Evolutionary conservation across 2,888 invertebrate genomes (phyloP).

Genomic region (Trilocha varians): DNA sequence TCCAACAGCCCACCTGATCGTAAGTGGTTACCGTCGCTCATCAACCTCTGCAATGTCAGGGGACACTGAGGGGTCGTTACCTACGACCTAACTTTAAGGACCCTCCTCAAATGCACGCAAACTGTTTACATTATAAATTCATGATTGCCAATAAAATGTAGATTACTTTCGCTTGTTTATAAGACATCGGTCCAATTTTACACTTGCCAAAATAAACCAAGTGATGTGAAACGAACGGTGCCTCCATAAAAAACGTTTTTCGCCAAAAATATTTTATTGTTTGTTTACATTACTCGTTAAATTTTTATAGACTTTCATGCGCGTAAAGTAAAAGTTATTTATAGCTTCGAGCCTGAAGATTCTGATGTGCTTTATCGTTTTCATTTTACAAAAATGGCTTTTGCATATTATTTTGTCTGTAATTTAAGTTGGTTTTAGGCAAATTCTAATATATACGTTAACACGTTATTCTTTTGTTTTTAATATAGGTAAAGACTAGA

Average conservation of each 20-base stretch:
- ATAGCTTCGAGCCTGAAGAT: background rate
- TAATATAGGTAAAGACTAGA: too few relatives aligned
- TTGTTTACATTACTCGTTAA: constrained; percentile 18
- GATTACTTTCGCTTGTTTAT: constrained; percentile 15
- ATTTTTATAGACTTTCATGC: constrained; percentile 25
- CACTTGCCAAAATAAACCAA: constrained; percentile 13
- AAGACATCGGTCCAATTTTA: background rate
- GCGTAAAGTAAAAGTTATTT: constrained; percentile 17
- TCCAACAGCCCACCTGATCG: too few relatives aligned
- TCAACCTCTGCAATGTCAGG: too few relatives aligned
- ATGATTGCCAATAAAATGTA: constrained; percentile 10
- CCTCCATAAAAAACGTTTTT: constrained; percentile 10
- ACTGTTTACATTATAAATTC: too few relatives aligned
- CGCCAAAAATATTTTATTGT: constrained; percentile 18
- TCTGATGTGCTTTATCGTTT: background rate
- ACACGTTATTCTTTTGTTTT: too few relatives aligned
- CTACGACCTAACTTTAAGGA: too few relatives aligned
- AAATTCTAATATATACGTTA: too few relatives aligned
- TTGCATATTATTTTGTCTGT: too few relatives aligned
- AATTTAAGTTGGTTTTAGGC: too few relatives aligned
- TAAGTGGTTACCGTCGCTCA: too few relatives aligned
- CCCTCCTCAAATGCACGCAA: too few relatives aligned
- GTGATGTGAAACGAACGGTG: constrained; percentile 12
- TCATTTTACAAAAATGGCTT: background rate
- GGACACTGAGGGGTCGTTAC: too few relatives aligned